Percentiles rank a stretch among this genome's conserved stretches.
Evolutionary conservation across 2,113 vertebrate species (phyloP).

Genomic region (Accipiter virgatus): DNA sequence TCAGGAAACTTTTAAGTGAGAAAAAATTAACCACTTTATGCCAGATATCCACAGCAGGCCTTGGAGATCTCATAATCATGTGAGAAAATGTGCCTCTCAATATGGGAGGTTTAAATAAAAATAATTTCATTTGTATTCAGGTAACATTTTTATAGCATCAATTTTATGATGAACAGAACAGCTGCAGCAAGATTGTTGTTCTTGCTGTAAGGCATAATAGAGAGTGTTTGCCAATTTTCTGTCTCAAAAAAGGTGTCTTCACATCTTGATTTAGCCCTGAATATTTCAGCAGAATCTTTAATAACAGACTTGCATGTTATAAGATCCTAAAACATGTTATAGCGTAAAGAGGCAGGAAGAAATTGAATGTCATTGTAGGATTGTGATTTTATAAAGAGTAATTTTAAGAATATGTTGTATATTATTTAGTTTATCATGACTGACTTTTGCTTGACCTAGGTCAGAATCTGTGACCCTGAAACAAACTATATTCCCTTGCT

Average conservation of each 20-base stretch:
- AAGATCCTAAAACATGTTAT: constrained; percentile 40
- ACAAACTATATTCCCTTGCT: background rate
- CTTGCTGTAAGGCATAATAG: constrained; percentile 70
- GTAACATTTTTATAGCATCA: constrained; percentile 55
- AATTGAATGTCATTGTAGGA: constrained; percentile 1
- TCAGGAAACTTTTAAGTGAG: background rate
- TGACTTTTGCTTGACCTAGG: background rate
- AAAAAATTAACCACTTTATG: constrained; percentile 3
- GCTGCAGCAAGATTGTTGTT: constrained; percentile 65
- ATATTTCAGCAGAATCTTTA: constrained; percentile 81
- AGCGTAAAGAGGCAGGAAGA: constrained; percentile 62
- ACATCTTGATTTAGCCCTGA: constrained; percentile 80
- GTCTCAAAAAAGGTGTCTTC: constrained; percentile 79
- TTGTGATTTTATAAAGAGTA: background rate
- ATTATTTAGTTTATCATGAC: background rate
- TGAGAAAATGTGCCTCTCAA: background rate
- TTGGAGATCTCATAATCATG: background rate
- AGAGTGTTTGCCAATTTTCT: constrained; percentile 76
- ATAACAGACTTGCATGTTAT: constrained; percentile 64
- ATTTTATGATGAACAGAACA: constrained; percentile 67
- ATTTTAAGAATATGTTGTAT: background rate
- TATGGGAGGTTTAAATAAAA: constrained; percentile 28
- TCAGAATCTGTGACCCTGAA: background rate
- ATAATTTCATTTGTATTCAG: constrained; percentile 26
- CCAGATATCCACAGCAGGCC: background rate